Evolutionary conservation across 2,797 vertebrate genomes (phyloP).

Genomic region (Rhynchotus rufescens): DNA sequence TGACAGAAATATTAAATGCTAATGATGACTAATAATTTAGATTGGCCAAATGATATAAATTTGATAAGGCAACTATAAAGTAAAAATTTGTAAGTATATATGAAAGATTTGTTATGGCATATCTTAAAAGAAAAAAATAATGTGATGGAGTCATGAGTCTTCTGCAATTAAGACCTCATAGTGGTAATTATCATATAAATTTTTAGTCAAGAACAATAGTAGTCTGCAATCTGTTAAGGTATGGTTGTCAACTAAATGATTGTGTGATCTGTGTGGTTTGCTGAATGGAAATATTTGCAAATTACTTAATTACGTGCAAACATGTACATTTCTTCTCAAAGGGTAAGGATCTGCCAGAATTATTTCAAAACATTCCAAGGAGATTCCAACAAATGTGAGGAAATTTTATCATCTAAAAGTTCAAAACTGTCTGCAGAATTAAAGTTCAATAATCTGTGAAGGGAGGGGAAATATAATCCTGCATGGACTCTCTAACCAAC

Average conservation of each 20-base stretch:
- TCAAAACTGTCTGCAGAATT: neutral
- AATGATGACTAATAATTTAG: neutral
- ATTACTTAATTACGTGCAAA: neutral
- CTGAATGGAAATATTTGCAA: neutral
- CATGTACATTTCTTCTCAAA: neutral
- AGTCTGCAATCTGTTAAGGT: neutral
- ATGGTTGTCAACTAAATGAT: neutral
- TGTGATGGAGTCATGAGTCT: neutral
- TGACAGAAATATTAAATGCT: neutral
- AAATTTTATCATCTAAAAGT: neutral
- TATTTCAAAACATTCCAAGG: neutral
- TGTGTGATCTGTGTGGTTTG: neutral
- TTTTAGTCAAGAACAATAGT: neutral
- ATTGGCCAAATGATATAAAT: neutral
- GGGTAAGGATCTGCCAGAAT: neutral
- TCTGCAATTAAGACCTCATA: neutral
- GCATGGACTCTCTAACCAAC: neutral
- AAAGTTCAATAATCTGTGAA: neutral
- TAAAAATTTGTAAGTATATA: neutral
- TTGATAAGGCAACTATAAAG: neutral
- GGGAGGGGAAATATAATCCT: accelerated
- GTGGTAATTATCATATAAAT: neutral
- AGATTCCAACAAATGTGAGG: neutral
- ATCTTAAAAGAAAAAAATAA: neutral
- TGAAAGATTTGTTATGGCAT: neutral